Base-by-base conservation (phyloP, 2,888 invertebrate species). In the Drosophila anomelani region DNA sequence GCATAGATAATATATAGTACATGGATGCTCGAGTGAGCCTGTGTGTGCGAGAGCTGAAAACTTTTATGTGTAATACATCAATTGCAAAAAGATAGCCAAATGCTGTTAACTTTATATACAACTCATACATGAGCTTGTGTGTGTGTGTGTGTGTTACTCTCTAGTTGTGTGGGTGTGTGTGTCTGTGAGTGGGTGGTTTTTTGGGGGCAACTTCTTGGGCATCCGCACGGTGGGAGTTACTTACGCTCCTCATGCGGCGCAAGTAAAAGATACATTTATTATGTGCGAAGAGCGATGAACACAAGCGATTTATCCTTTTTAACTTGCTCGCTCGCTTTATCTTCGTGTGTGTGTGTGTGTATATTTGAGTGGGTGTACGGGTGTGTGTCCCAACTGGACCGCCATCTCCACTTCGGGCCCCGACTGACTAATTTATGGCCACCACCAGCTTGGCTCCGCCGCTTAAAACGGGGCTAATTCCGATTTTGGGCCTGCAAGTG, bases 61-160 rank as follows among this genome's bases (percentile, higher is more conserved):
- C 76, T 88, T 86, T 87, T 80, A 85, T 90, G 89, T 88, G 90
- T 90, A 90, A 90, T 90, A 90, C 90, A 91, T 90, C 90, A 91
- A 91, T 91, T 91, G 90, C 91, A 91, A 91, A 91, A 91, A 90
- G 85, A 90, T 90, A 91, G 90, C 85, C 91, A 85, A 85, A 85
- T 85, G 89, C 82, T 90, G 89, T 89, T 85, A 85, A 85, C 88
- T 86, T 86, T 89, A 86, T 86, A 88, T 89, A 89, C 88, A 85
- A 78, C 76, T 84, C 68, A 81, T 68, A 71, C 51, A 66, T 63
- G 58, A 43, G 43, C 43, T 10, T 47, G 38, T 55, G 49, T 69
- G 38, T 41, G 49, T 69, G 38, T 41, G 20, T 20, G 20, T 20
- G 20, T 20, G 20, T 20, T 20, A 20, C 20, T 20, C 20, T 20